These are phyloP conservation scores for Troides helena DNA, from an alignment of 2,888 invertebrate species.

Conservation along the genomic window DNA sequence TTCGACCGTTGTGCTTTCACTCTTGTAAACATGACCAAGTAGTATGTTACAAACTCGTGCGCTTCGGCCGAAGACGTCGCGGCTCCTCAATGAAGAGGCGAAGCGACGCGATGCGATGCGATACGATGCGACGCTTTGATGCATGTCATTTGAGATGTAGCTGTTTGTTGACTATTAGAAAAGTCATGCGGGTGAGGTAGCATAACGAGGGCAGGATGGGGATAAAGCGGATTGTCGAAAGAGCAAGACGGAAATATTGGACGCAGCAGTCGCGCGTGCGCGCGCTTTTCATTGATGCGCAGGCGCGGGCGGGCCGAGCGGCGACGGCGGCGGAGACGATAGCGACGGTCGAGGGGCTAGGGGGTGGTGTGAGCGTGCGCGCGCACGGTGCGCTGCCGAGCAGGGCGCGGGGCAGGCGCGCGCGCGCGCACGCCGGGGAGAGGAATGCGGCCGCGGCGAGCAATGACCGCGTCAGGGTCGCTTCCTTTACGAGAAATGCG, in stretches of 20 bases:
- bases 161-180: constrained; percentile 25
- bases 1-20: too few species aligned
- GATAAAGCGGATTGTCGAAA: constrained; percentile 43
- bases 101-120: too few species aligned
- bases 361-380: too few species aligned
- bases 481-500: constrained; percentile 79
- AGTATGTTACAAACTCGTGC: too few species aligned
- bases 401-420: constrained; percentile 43
- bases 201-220: constrained; percentile 42
- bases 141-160: constrained; percentile 11
- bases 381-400: constrained; percentile 33
- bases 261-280: constrained; percentile 67
- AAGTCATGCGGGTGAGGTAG: constrained; percentile 36
- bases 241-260: constrained; percentile 60
- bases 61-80: background rate
- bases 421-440: constrained; percentile 41
- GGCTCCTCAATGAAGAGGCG: constrained; percentile 5
- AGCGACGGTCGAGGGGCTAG: too few species aligned
- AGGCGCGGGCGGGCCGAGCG: constrained; percentile 56
- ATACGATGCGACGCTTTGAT: constrained; percentile 12
- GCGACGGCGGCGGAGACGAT: too few species aligned
- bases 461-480: constrained; percentile 80
- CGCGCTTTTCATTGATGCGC: constrained; percentile 74
- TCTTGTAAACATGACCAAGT: too few species aligned
- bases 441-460: constrained; percentile 79